These are phyloP conservation scores for Catharus minimus DNA, from an alignment of 2,113 vertebrate species.

Conservation along the genomic window DNA sequence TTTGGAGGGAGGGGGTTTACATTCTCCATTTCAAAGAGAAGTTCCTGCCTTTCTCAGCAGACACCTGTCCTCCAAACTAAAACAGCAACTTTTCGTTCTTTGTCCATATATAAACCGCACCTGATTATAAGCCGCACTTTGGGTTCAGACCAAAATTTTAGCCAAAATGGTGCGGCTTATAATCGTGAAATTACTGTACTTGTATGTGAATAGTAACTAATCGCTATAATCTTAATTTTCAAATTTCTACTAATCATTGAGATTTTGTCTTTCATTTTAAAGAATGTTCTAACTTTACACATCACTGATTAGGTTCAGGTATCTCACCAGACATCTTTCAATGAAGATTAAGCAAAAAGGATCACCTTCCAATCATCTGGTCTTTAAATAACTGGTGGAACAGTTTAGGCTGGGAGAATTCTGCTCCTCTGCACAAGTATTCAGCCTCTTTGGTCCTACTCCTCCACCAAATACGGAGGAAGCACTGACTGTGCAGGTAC, in stretches of 20 bases:
- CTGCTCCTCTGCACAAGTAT: neutral
- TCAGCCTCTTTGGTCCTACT: neutral
- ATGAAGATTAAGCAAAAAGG: neutral
- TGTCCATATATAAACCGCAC: too few species aligned
- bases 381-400: neutral
- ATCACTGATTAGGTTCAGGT: neutral
- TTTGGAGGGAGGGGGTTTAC: too few species aligned
- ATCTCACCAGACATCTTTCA: neutral
- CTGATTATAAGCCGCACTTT: too few species aligned
- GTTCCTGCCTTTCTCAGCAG: too few species aligned
- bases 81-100: too few species aligned
- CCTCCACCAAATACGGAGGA: neutral
- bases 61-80: too few species aligned
- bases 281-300: neutral
- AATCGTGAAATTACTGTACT: too few species aligned
- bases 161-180: too few species aligned
- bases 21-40: too few species aligned
- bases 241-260: neutral
- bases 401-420: neutral
- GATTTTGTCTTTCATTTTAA: neutral
- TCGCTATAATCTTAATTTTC: neutral
- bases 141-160: too few species aligned
- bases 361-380: neutral
- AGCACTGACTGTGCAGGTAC: neutral
- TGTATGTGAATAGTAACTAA: neutral